These are phyloP conservation scores for Apamea sordens DNA, from an alignment of 2,888 invertebrate species.

Conservation along the genomic window DNA sequence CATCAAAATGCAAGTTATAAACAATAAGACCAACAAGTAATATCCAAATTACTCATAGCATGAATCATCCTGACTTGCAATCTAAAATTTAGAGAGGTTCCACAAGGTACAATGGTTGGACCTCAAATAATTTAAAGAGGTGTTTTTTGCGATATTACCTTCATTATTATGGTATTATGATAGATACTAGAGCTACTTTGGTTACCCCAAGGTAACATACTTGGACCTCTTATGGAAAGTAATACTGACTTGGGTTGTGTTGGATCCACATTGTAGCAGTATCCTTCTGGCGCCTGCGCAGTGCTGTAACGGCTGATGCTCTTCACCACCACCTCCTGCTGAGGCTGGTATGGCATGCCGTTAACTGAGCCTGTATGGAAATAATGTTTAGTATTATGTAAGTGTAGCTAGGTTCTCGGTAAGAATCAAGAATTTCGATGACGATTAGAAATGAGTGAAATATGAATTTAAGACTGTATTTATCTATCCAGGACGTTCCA, in stretches of 20 bases:
- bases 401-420: not conserved
- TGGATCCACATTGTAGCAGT: conserved; percentile 89
- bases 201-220: not conserved
- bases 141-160: not conserved
- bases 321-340: conserved; percentile 88
- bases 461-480: not conserved
- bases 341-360: conserved; percentile 86
- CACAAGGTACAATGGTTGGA: conserved; percentile 19
- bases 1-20: not conserved
- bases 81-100: not conserved
- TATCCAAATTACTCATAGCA: not conserved
- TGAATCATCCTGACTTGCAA: not conserved
- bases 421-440: not conserved
- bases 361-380: conserved; percentile 81
- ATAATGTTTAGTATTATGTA: not conserved
- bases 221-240: not conserved
- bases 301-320: conserved; percentile 88
- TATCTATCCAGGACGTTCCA: not conserved
- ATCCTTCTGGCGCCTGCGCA: conserved; percentile 86
- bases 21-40: not conserved
- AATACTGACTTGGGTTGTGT: conserved; percentile 87
- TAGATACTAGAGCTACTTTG: accelerated
- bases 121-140: not conserved
- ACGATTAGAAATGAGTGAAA: not conserved
- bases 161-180: not conserved